Percentiles rank a stretch among this genome's conserved stretches.
Evolutionary conservation across 2,888 invertebrate species (phyloP).

Genomic region (Dusona sp.): DNA sequence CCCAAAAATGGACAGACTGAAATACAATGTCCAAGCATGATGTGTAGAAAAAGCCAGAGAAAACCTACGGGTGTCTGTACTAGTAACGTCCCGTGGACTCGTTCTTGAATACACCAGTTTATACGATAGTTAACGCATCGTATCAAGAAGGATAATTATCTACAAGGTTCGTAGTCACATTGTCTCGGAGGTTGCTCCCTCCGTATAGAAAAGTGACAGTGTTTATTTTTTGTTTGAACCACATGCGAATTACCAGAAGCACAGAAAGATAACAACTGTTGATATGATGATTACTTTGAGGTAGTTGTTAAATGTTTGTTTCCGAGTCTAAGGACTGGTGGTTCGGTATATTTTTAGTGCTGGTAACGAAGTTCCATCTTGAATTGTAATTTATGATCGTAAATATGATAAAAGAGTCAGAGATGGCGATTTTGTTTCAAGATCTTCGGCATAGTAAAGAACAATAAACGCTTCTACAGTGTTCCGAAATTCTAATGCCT

Average conservation of each 20-base stretch:
- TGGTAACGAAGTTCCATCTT: slow-evolving; percentile 7
- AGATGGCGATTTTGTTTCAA: neutral
- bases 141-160: slow-evolving; percentile 58
- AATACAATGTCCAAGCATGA: slow-evolving; percentile 21
- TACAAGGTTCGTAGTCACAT: slow-evolving; percentile 24
- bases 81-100: slow-evolving; percentile 26
- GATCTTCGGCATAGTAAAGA: neutral
- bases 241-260: slow-evolving; percentile 27
- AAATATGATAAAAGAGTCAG: slow-evolving; percentile 18
- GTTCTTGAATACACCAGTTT: slow-evolving; percentile 49
- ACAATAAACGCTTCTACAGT: neutral
- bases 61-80: neutral
- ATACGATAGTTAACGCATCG: slow-evolving; percentile 59
- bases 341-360: neutral
- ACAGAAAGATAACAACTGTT: slow-evolving; percentile 49
- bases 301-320: slow-evolving; percentile 50
- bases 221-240: slow-evolving; percentile 46
- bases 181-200: neutral
- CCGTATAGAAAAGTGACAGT: slow-evolving; percentile 14
- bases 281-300: slow-evolving; percentile 40
- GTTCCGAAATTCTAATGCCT: neutral
- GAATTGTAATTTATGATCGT: slow-evolving; percentile 18
- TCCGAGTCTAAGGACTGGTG: neutral
- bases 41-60: slow-evolving; percentile 1
- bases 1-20: neutral